Conservation (phyloP, 2,888 invertebrate species). For the Apamea anceps region DNA sequence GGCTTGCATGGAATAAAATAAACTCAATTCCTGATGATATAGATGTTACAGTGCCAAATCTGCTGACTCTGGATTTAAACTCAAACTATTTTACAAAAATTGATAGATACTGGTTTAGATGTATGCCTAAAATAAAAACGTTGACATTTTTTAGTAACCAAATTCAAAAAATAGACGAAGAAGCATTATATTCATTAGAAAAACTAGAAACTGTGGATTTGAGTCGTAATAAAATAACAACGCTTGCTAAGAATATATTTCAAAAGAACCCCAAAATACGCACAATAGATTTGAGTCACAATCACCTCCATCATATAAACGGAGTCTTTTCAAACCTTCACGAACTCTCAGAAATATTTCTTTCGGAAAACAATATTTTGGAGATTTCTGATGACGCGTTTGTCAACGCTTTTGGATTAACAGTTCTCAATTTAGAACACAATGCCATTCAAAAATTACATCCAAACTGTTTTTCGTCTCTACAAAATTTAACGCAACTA, state of each 20-base stretch:
- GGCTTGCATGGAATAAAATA: conserved; percentile 96
- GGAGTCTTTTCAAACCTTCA: conserved; percentile 95
- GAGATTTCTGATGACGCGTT: conserved; percentile 95
- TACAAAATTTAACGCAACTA: conserved; percentile 94
- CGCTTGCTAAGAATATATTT: conserved; percentile 93
- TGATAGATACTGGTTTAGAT: conserved; percentile 94
- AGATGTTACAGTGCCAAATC: conserved; percentile 92
- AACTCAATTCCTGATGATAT: conserved; percentile 93
- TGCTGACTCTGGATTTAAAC: conserved; percentile 95
- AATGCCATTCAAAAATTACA: conserved; percentile 95
- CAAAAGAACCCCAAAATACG: conserved; percentile 93
- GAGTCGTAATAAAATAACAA: conserved; percentile 96
- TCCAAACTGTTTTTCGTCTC: conserved; percentile 93
- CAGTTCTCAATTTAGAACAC: conserved; percentile 96
- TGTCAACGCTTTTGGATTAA: conserved; percentile 93
- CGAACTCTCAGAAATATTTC: conserved; percentile 94
- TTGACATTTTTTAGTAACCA: conserved; percentile 96
- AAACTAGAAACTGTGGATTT: conserved; percentile 96
- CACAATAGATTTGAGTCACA: conserved; percentile 96
- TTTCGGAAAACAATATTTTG: conserved; percentile 97
- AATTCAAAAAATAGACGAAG: conserved; percentile 94
- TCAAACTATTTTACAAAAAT: conserved; percentile 95
- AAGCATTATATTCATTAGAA: conserved; percentile 93
- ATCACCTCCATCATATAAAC: conserved; percentile 96
- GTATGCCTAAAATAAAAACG: conserved; percentile 94